A percentile compares a stretch with the other conserved stretches of the same genome.
Evolutionary conservation across 2,888 invertebrate genomes (phyloP).

Genomic region (Cheiracanthium punctorium): DNA sequence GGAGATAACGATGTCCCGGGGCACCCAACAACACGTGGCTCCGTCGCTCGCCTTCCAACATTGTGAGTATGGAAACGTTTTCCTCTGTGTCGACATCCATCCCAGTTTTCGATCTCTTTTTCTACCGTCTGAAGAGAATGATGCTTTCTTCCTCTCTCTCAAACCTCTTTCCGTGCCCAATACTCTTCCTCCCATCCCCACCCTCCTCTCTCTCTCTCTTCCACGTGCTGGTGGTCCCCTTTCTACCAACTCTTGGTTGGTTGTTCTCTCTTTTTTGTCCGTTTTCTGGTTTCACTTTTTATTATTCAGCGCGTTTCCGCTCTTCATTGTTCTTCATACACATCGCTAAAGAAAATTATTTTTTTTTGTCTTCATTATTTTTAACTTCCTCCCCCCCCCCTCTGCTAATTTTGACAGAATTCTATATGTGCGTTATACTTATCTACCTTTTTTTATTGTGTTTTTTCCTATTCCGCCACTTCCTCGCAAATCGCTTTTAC

Average conservation of each 20-base stretch:
- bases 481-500: too few relatives aligned
- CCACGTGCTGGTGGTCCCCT: not conserved
- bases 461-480: too few relatives aligned
- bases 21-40: constrained; percentile 14
- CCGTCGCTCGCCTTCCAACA: not conserved
- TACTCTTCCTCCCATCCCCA: not conserved
- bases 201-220: not conserved
- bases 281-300: not conserved
- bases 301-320: not conserved
- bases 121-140: not conserved
- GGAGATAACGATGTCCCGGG: constrained; percentile 27
- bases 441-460: too few relatives aligned
- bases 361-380: not conserved
- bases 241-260: not conserved
- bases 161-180: not conserved
- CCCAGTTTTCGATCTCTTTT: not conserved
- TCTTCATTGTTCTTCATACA: not conserved
- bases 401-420: too few relatives aligned
- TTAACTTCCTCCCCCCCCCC: too few relatives aligned
- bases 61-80: constrained; percentile 2
- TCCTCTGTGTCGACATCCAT: not conserved
- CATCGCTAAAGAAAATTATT: not conserved
- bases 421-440: too few relatives aligned
- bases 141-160: not conserved
- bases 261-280: not conserved